A percentile compares a stretch with the other conserved stretches of the same genome.
phyloP scores from a whole-genome alignment of 2,888 invertebrate species.

The Gastracanthus pulcherrimus region DNA sequence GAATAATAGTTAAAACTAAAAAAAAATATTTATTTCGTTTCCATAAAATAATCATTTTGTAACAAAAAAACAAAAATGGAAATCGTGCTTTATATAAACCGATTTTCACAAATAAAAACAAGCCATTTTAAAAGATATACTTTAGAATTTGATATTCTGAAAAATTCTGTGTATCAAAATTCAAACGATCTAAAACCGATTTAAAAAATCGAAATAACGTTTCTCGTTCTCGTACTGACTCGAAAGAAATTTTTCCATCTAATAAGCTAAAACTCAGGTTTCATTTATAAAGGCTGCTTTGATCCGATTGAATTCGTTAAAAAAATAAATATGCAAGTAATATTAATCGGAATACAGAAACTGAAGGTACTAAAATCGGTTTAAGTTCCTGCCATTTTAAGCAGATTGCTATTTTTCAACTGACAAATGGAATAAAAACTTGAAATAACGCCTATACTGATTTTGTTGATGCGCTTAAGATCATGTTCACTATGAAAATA shows the following conservation, averaged over 20 bases:
- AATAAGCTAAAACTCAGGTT: constrained; percentile 4
- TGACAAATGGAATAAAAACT: neutral
- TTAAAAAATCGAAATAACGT: neutral
- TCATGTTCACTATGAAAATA: neutral
- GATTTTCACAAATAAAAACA: no score
- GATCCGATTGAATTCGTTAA: constrained; percentile 14
- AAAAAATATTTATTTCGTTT: no score
- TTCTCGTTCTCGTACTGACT: constrained; percentile 24
- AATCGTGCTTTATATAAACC: no score
- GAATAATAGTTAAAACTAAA: no score
- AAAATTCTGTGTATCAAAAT: no score
- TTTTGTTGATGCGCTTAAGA: constrained; percentile 14
- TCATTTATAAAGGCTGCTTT: constrained; percentile 13
- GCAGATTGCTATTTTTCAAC: constrained; percentile 4
- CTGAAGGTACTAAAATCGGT: constrained; percentile 52
- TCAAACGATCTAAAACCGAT: neutral
- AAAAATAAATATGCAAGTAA: constrained; percentile 1
- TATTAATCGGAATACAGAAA: constrained; percentile 20
- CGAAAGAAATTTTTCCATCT: neutral
- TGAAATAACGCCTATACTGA: neutral
- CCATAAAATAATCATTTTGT: no score
- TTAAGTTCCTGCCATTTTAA: constrained; percentile 51
- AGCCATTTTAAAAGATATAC: no score
- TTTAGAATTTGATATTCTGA: no score
- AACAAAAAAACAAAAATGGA: no score